These are phyloP conservation scores for Triplophysa bombifrons DNA, from an alignment of 2,797 vertebrate species.

Conservation along the genomic window DNA sequence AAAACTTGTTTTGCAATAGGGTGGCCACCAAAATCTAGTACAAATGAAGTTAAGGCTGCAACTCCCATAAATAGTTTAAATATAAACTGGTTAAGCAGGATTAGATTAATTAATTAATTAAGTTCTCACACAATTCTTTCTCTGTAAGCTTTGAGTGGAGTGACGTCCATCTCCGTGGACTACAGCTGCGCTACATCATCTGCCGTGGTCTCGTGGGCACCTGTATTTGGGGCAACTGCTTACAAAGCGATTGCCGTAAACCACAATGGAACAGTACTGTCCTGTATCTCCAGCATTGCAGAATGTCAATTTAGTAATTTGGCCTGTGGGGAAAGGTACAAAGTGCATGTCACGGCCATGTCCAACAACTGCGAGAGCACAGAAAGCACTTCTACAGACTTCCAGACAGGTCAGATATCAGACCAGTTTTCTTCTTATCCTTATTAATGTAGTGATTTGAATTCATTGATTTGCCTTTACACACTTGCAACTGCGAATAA, in stretches of 20 bases:
- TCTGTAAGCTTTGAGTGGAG: constrained; percentile 70
- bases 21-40: too few species aligned
- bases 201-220: constrained; percentile 65
- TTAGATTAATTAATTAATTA: too few species aligned
- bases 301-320: constrained; percentile 66
- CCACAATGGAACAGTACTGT: constrained; percentile 48
- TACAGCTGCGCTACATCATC: constrained; percentile 68
- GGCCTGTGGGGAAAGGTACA: constrained; percentile 68
- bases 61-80: too few species aligned
- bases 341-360: constrained; percentile 66
- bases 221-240: constrained; percentile 67
- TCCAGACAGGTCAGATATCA: constrained; percentile 58
- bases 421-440: background rate
- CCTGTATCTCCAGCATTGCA: constrained; percentile 63
- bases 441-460: background rate
- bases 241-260: constrained; percentile 66
- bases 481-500: too few species aligned
- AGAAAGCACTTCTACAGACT: constrained; percentile 53
- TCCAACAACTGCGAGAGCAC: constrained; percentile 69
- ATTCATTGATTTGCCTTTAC: background rate
- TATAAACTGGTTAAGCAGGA: too few species aligned
- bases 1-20: too few species aligned
- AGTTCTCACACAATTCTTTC: background rate
- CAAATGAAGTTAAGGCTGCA: too few species aligned
- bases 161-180: constrained; percentile 62